Conservation (phyloP, 2,113 vertebrate species). For the Megaleporinus macrocephalus region DNA sequence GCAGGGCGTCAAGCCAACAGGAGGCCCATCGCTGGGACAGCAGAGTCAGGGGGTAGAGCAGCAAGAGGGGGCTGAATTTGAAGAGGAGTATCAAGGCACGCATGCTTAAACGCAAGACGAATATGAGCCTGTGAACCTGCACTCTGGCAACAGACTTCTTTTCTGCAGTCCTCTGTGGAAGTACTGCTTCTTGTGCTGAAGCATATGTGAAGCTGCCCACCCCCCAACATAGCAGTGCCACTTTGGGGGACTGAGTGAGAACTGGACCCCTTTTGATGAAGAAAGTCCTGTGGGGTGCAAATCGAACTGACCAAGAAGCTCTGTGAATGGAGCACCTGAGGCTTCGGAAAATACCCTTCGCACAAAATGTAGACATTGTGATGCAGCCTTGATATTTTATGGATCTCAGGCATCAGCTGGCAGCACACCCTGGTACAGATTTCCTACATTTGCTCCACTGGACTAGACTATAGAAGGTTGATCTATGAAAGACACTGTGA, state of each 20-base stretch:
- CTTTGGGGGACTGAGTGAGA: constrained; percentile 70
- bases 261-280: constrained; percentile 54
- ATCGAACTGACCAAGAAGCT: constrained; percentile 46
- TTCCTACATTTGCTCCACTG: background rate
- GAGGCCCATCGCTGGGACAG: constrained; percentile 70
- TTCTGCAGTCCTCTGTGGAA: constrained; percentile 15
- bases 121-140: constrained; percentile 73
- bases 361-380: constrained; percentile 56
- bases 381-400: background rate
- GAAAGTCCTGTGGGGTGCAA: constrained; percentile 39
- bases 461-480: background rate
- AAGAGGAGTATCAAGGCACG: constrained; percentile 82
- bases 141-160: constrained; percentile 72
- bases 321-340: constrained; percentile 62
- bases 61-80: constrained; percentile 87
- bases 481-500: background rate
- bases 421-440: background rate
- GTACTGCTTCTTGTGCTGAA: constrained; percentile 58
- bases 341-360: constrained; percentile 57
- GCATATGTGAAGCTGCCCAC: constrained; percentile 43
- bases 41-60: constrained; percentile 83
- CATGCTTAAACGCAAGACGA: constrained; percentile 75
- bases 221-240: constrained; percentile 73
- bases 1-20: constrained; percentile 83
- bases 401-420: background rate